Evolutionary conservation across 2,113 vertebrate species (phyloP), one percentile per base, ranked within the genome.

Genomic region (Anhinga anhinga): DNA sequence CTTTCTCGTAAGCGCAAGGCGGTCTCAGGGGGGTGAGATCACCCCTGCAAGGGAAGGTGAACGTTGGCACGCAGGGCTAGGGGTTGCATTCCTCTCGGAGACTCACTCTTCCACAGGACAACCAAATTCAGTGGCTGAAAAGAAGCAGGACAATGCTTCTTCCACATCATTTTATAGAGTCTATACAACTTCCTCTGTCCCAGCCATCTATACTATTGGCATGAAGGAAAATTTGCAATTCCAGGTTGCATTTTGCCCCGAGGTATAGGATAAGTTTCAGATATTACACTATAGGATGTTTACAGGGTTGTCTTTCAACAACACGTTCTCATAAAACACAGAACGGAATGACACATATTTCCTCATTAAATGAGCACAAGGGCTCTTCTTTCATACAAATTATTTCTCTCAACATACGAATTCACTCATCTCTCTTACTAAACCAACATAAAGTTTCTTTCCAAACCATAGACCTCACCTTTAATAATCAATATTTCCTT

Each of bases 401-500:
- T 0, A 80, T 47, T 82, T 87, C n/a, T 82, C 62, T 93, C 77
- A 72, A 77, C 65, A 72, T 26, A 72, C 0, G 2, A 91, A 91
- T 79, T 82, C 87, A 91, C 53, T 69, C 86, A 95, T 88, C 91
- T 94, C 83, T 86, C 66, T 82, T 70, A 25, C 81, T 70, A 58
- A 27, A 93, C 49, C 62, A 90, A 85, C 81, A 58, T 45, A 73
- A 87, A 83, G 36, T 72, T 88, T 66, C 93, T 88, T 94, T 91
- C 91, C 74, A 85, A 96, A 96, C 74, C 87, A 73, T 94, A 93
- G 81, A 80, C 66, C 79, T 94, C 91, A 96, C 91, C 84, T 96
- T 96, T 86, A 90, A 88, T 82, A 94, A 97, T 96, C 93, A 93
- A 70, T 96, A 95, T 94, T 96, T 97, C 91, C 89, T 67, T 91